These are phyloP conservation scores for Drosophila sproati DNA, from an alignment of 1,140 invertebrate genomes.

Conservation along the genomic window DNA sequence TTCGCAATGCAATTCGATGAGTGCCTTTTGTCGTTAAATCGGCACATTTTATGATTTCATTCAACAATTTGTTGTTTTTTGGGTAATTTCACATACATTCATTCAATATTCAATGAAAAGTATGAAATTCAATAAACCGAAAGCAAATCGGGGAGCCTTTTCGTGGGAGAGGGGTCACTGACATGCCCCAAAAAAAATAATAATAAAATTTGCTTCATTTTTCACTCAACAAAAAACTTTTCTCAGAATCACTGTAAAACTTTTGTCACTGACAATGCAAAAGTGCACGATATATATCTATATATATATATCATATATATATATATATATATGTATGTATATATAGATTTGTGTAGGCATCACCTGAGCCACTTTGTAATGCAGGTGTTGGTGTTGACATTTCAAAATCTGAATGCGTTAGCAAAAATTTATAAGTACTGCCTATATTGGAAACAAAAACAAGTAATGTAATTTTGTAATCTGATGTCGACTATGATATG, in stretches of 20 bases:
- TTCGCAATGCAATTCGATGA: slow-evolving; percentile 46
- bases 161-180: slow-evolving; percentile 66
- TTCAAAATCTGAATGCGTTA: slow-evolving; percentile 77
- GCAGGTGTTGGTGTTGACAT: slow-evolving; percentile 79
- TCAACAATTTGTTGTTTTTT: slow-evolving; percentile 29
- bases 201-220: slow-evolving; percentile 53
- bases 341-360: slow-evolving; percentile 41
- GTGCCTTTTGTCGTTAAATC: background rate
- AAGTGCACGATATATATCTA: slow-evolving; percentile 9
- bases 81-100: slow-evolving; percentile 47
- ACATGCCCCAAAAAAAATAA: slow-evolving; percentile 22
- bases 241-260: slow-evolving; percentile 64
- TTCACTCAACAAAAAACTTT: slow-evolving; percentile 50
- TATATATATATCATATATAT: slow-evolving; percentile 11
- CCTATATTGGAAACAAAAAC: slow-evolving; percentile 23
- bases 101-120: slow-evolving; percentile 41
- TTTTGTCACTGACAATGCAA: slow-evolving; percentile 50
- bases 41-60: slow-evolving; percentile 35
- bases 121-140: slow-evolving; percentile 25
- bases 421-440: slow-evolving; percentile 64
- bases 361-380: slow-evolving; percentile 70
- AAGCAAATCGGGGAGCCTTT: slow-evolving; percentile 14
- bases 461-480: background rate
- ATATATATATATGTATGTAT: slow-evolving; percentile 12
- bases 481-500: background rate